Conservation (phyloP, 2,888 invertebrate genomes). For the Eupsilia transversa region DNA sequence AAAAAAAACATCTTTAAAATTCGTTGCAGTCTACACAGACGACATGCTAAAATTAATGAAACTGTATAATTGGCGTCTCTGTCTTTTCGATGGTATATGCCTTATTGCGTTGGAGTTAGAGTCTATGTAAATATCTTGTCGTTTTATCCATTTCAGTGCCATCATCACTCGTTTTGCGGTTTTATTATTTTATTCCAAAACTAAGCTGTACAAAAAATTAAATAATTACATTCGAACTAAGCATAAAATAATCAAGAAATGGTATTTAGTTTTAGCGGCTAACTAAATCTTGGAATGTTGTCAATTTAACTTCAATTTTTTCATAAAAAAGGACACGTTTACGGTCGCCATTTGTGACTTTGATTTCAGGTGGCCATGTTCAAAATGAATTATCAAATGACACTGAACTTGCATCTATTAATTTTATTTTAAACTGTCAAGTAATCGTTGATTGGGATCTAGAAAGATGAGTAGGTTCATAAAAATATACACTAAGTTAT, state of each 20-base stretch:
- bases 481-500: neutral
- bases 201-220: no score
- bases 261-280: neutral
- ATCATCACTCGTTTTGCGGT: neutral
- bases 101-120: neutral
- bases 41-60: neutral
- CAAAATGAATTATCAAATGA: neutral
- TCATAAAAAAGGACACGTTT: neutral
- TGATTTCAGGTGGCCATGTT: neutral
- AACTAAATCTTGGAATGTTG: neutral
- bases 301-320: no score
- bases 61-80: neutral
- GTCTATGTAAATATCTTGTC: neutral
- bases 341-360: neutral
- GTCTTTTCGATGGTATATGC: neutral
- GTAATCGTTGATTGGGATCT: neutral
- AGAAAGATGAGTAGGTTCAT: neutral
- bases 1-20: neutral
- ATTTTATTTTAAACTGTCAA: neutral
- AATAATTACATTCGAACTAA: neutral
- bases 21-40: neutral
- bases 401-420: neutral
- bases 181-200: neutral
- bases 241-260: neutral
- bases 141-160: neutral